phyloP scores from a whole-genome alignment of 2,113 vertebrate species.

The Mesitornis unicolor region DNA sequence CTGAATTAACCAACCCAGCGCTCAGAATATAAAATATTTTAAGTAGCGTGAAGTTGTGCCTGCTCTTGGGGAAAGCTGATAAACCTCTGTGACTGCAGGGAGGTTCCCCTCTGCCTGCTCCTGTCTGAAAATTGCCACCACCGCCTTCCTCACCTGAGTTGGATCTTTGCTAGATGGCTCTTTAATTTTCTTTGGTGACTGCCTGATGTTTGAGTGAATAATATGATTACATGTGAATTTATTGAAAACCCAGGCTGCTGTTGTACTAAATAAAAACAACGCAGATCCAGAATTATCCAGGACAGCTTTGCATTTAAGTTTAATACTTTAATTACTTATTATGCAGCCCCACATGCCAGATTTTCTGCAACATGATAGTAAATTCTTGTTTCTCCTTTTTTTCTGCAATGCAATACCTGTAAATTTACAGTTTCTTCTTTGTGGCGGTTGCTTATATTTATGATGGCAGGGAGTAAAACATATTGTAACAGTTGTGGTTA shows the following conservation, averaged over 20 bases:
- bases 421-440: not conserved
- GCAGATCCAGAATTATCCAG: not conserved
- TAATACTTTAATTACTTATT: not conserved
- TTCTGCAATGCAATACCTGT: not conserved
- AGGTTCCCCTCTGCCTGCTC: not conserved
- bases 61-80: not conserved
- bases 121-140: not conserved
- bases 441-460: not conserved
- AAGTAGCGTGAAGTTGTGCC: not conserved
- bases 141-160: not conserved
- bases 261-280: not conserved
- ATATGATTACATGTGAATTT: not conserved
- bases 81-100: not conserved
- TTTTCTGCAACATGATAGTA: not conserved
- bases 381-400: not conserved
- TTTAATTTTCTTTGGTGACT: not conserved
- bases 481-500: slow-evolving; percentile 1
- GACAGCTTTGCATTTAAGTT: not conserved
- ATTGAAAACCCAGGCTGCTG: not conserved
- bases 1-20: not conserved
- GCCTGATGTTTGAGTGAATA: not conserved
- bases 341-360: not conserved
- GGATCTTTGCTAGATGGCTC: not conserved
- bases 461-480: slow-evolving; percentile 28
- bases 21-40: not conserved